Evolutionary conservation across 2,113 vertebrate species (phyloP), one percentile per base, ranked within the genome.

Genomic region (Setophaga kirtlandii): DNA sequence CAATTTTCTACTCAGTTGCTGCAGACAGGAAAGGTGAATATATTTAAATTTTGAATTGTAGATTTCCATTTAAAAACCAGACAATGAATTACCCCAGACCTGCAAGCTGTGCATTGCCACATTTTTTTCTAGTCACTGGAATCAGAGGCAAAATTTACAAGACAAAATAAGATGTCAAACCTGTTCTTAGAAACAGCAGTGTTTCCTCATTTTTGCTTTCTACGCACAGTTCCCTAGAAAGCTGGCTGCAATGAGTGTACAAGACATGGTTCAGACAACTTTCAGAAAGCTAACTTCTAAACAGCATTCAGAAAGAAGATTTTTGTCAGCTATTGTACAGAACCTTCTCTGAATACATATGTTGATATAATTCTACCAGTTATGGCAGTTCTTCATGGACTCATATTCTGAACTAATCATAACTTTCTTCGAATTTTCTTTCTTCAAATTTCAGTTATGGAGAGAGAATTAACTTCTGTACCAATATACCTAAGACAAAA

Each of bases 141-240:
- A 60, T 50, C 64, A n/a, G 24, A 74, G 28, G 19, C 8, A 82
- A 87, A 68, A 49, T 60, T 87, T 52, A 75, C 18, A 39, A 46
- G 70, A 79, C 30, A 70, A 74, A 73, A 71, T 28, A 91, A 52
- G 46, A 23, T 76, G 65, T 46, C 62, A 83, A 89, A 91, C 53
- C 65, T 83, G 46, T 87, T 94, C n/a, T 69, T 78, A 46, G 58
- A 76, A 68, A 71, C 12, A 52, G 12, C 4, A 37, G 14, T 37
- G 6, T 58, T 89, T 85, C 87, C 39, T 79, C 39, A 50, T 62
- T 77, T 94, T 53, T 53, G 6, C 18, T 64, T 68, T 84, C 35
- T 62, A 80, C 55, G 37, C 59, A 11, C 70, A 89, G 23, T 25
- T 91, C 39, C 67, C 78, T 90, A 50, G 87, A 94, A 80, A 93